A percentile compares a stretch with the other conserved stretches of the same genome.
phyloP scores from a whole-genome alignment of 2,888 invertebrate species.

The Habrosyne pyritoides region DNA sequence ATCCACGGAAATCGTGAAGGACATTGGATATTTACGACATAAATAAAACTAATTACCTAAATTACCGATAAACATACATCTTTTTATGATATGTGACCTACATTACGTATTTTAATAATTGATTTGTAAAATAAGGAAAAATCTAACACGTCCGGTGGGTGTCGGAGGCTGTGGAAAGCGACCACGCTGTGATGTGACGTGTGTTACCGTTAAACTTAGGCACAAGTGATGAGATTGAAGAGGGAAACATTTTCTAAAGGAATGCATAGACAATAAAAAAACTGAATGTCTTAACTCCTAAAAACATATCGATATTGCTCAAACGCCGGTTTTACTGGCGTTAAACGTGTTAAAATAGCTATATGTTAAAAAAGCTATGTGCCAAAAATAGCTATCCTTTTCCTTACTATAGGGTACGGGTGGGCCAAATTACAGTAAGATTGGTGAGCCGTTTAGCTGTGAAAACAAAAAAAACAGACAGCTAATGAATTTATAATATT shows the following conservation, averaged over 20 bases:
- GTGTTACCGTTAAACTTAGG: conserved; percentile 53
- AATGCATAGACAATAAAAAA: no score
- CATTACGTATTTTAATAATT: background rate
- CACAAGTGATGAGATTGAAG: conserved; percentile 30
- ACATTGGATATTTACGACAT: conserved; percentile 19
- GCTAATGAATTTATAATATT: no score
- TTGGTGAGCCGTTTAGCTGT: no score
- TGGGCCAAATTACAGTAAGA: no score
- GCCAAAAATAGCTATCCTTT: no score
- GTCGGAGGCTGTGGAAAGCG: conserved; percentile 45
- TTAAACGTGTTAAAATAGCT: no score
- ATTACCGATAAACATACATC: conserved; percentile 17
- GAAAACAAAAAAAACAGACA: no score
- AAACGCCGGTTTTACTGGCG: no score
- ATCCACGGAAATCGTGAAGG: conserved; percentile 32
- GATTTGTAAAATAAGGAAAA: conserved; percentile 14
- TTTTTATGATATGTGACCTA: conserved; percentile 20
- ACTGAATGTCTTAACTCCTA: no score
- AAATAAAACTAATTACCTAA: conserved; percentile 19
- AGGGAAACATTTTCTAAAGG: background rate
- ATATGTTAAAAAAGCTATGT: no score
- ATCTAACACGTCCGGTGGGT: conserved; percentile 50
- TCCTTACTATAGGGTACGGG: no score
- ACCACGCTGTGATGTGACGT: conserved; percentile 35
- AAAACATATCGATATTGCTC: no score